These are phyloP conservation scores for Peromyscus maniculatus DNA, from an alignment of 2,113 vertebrate species.

Conservation along the genomic window DNA sequence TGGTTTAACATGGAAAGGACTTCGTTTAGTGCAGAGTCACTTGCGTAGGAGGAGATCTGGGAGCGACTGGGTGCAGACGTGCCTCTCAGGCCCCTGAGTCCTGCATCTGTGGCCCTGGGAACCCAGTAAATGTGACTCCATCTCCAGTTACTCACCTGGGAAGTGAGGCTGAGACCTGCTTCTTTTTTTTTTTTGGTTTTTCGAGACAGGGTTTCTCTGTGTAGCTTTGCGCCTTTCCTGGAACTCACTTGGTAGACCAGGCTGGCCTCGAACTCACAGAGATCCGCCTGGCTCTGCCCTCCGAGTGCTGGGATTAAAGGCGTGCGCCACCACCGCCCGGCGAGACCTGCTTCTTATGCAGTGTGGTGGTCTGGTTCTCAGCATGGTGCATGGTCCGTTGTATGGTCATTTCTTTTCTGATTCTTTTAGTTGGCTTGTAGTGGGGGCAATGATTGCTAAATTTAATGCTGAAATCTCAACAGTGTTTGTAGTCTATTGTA, in stretches of 20 bases:
- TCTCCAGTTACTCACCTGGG: background rate
- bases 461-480: background rate
- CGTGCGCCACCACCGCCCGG: too few relatives aligned
- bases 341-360: background rate
- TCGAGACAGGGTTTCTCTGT: too few relatives aligned
- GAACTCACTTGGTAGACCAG: too few relatives aligned
- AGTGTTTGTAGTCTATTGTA: constrained; percentile 28
- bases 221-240: too few relatives aligned
- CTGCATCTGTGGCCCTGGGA: background rate
- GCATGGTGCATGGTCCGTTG: background rate
- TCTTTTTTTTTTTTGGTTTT: too few relatives aligned
- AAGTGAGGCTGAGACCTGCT: background rate
- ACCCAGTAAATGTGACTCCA: background rate
- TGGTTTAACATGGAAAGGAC: background rate
- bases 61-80: background rate
- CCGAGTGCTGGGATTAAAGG: too few relatives aligned
- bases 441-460: background rate
- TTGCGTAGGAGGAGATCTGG: background rate
- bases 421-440: constrained; percentile 14
- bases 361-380: background rate
- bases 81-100: background rate
- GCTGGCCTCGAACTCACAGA: too few relatives aligned
- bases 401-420: background rate
- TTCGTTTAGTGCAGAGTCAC: background rate
- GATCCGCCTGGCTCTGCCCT: too few relatives aligned